Evolutionary conservation across 2,113 vertebrate species (phyloP), one percentile per base, ranked within the genome.

Genomic region (Uria lomvia): DNA sequence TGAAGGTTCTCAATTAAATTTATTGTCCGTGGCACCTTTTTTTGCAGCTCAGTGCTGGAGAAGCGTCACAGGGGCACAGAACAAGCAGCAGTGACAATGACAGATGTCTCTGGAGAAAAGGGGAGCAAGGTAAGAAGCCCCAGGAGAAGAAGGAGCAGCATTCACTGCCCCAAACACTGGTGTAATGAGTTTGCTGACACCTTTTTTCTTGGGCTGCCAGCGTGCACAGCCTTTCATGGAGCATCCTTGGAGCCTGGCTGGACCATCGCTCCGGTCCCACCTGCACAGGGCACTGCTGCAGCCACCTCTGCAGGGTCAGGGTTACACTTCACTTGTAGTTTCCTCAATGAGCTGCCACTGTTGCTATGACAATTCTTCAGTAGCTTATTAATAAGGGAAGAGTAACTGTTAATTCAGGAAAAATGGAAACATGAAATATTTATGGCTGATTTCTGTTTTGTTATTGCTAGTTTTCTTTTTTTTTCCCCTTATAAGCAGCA

Each of bases 401-500:
- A 94, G 6, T 45, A 94, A 84, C 36, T 84, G 55, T 91, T 90
- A 96, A 95, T 93, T 70, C 38, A 74, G 67, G 20, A 85, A 83
- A 96, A 97, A 96, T 77, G 59, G 96, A 94, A 72, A 78, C 84
- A 58, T 88, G 32, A 93, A 94, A 90, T 92, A 95, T 97, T 92
- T 82, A 92, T 15, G 8, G 21, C 6, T 74, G 77, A 58, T n/a
- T 95, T 71, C 82, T 73, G 12, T 45, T 66, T 88, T 75, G 17
- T 86, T 92, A 40, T 88, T 92, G 67, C 47, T 92, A 89, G 60
- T 76, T 87, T 96, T 84, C 15, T 24, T 34, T 24, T 78, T 47
- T 20, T 14, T 23, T 30, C 18, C 5, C 11, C 5, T 52, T 53
- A 66, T 91, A 92, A 86, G 45, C 62, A 34, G 38, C 43, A 96